Evolutionary conservation across 2,888 invertebrate species (phyloP), one percentile per base, ranked within the genome.

Genomic region (Synanthedon formicaeformis): DNA sequence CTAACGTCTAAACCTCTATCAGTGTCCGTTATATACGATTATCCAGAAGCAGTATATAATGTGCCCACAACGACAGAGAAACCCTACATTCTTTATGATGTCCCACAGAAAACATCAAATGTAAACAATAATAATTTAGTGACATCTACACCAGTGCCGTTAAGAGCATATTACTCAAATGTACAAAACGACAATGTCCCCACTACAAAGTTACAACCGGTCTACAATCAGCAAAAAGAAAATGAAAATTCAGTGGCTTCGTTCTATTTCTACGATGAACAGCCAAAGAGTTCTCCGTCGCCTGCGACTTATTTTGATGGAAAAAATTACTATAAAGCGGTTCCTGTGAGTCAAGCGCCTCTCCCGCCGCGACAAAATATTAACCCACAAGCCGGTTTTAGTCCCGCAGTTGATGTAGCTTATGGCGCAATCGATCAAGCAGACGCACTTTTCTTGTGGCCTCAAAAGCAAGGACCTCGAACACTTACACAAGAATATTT

Each of bases 201-300:
- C 3, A 90, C 90, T 52, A 88, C 89, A 12, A 89, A 89, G 62
- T 62, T 88, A 54, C 86, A 88, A 61, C 86, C 88, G 1, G 89
- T 90, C 53, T 85, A 80, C 56, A 79, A 72, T 59, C 78, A 76
- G 59, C 78, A 76, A 41, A 80, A 83, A 63, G 80, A 81, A 45
- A 81, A 74, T 59, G 78, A 83, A 57, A 85, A 87, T 62, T 81
- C 83, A 48, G 73, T 89, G 52, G 88, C 91, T 1, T 91, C 92
- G 6, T 92, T 90, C 73, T 93, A 90, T 64, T 93, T 92, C 66
- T 92, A 92, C 61, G 91, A 92, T 57, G 92, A 92, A 66, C 86
- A 88, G 60, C 82, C 86, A 1, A 83, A 85, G 61, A 85, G 89
- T 10, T 89, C 90, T 18, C 90, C 90, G 11, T 78, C 89, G 27